Percentiles rank a stretch among this genome's conserved stretches.
These are phyloP conservation scores for Corbicula japonica DNA, from an alignment of 2,888 invertebrate genomes.

Conservation along the genomic window DNA sequence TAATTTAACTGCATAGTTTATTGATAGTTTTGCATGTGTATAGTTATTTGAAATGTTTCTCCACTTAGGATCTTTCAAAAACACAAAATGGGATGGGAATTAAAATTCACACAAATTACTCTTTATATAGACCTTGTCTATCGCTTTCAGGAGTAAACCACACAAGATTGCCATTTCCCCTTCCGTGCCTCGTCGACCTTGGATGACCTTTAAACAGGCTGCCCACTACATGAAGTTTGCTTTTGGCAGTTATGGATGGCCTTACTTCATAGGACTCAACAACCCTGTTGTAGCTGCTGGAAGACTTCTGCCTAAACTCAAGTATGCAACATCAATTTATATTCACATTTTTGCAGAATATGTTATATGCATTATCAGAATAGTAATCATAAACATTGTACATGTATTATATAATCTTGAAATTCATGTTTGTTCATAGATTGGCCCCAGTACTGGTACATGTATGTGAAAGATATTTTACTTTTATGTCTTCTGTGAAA, in stretches of 20 bases:
- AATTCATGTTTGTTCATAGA: no score
- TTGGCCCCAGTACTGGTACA: no score
- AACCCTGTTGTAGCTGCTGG: constrained; percentile 92
- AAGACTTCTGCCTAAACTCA: constrained; percentile 88
- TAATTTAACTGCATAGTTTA: no score
- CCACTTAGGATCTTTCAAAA: no score
- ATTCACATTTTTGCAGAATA: constrained; percentile 1
- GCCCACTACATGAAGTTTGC: constrained; percentile 93
- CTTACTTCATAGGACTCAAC: constrained; percentile 91
- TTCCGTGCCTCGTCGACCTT: constrained; percentile 83
- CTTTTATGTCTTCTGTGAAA: no score
- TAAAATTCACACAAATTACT: not conserved
- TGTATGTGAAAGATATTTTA: no score
- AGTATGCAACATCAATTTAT: constrained; percentile 72
- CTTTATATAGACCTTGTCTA: not conserved
- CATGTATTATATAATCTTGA: no score
- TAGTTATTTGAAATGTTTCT: no score
- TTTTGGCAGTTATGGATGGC: constrained; percentile 95
- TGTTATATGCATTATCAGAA: no score
- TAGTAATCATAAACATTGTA: no score
- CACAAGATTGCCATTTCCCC: constrained; percentile 45
- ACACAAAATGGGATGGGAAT: no score
- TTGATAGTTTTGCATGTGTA: no score
- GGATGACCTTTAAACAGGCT: constrained; percentile 94
- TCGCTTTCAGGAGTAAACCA: constrained; percentile 37